Percentiles rank a stretch among this genome's conserved stretches.
phyloP scores from a whole-genome alignment of 1,140 invertebrate genomes.

The Drosophila hydei region DNA sequence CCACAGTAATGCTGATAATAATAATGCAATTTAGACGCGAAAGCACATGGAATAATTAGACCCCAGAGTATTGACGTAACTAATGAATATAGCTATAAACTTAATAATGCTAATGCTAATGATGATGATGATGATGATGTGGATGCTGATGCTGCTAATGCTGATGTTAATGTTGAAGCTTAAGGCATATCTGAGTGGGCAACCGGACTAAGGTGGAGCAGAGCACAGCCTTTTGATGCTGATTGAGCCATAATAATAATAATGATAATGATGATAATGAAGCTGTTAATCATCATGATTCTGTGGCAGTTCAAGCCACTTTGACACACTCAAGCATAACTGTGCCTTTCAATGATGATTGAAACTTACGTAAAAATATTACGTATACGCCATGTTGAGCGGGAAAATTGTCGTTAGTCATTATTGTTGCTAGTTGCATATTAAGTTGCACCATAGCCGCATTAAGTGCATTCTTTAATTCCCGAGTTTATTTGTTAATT shows the following conservation, averaged over 20 bases:
- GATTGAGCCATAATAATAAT: too few species aligned
- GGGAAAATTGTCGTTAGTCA: slow-evolving; percentile 40
- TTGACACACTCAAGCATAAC: too few species aligned
- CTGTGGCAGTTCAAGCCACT: too few species aligned
- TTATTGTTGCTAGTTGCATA: not conserved
- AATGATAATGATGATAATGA: too few species aligned
- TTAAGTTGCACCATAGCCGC: slow-evolving; percentile 1
- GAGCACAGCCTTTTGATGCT: too few species aligned
- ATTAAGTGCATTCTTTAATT: slow-evolving; percentile 46
- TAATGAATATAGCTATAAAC: slow-evolving; percentile 42
- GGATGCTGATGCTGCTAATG: slow-evolving; percentile 47
- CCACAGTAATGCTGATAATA: slow-evolving; percentile 40
- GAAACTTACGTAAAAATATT: slow-evolving; percentile 25
- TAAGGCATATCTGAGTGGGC: slow-evolving; percentile 25
- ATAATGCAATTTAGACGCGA: slow-evolving; percentile 42
- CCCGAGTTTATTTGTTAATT: slow-evolving; percentile 57
- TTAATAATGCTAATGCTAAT: slow-evolving; percentile 15
- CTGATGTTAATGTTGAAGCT: slow-evolving; percentile 22
- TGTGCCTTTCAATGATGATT: slow-evolving; percentile 47
- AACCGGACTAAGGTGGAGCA: slow-evolving; percentile 34
- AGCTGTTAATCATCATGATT: too few species aligned
- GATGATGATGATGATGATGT: slow-evolving; percentile 23
- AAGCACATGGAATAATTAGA: slow-evolving; percentile 32
- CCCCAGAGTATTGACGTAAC: slow-evolving; percentile 36
- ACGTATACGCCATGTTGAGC: slow-evolving; percentile 45